A percentile compares a stretch with the other conserved stretches of the same genome.
Conservation (phyloP, 2,888 invertebrate genomes). For the Strigamia crassipes region DNA sequence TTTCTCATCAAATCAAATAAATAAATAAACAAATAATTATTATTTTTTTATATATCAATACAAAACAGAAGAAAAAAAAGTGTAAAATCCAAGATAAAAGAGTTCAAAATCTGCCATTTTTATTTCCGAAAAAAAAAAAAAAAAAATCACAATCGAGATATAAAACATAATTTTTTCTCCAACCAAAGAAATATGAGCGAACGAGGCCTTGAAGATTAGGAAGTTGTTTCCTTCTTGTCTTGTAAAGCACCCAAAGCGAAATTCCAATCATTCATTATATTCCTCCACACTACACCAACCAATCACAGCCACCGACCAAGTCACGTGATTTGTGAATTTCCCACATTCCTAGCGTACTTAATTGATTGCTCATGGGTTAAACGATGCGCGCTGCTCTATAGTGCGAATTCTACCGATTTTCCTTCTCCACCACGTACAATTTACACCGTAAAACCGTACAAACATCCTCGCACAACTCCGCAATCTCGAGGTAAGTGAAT, state of each 20-base stretch:
- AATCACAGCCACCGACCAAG: neutral
- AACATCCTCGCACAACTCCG: neutral
- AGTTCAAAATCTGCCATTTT: neutral
- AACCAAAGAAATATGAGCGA: neutral
- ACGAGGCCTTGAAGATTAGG: conserved; percentile 36
- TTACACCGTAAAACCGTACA: neutral
- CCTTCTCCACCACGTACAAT: neutral
- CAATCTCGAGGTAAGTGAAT: neutral
- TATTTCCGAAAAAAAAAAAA: neutral
- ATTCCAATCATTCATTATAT: conserved; percentile 44
- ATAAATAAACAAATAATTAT: neutral
- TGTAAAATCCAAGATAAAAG: neutral
- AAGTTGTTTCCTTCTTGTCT: conserved; percentile 42
- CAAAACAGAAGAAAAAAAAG: too few species aligned
- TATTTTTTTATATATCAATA: too few species aligned
- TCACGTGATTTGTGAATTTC: conserved; percentile 46
- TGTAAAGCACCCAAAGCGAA: conserved; percentile 37
- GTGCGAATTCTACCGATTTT: conserved; percentile 2
- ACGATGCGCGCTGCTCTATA: conserved; percentile 26
- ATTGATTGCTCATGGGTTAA: conserved; percentile 47
- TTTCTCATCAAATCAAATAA: too few species aligned
- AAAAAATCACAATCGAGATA: conserved; percentile 3
- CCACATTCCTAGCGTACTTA: conserved; percentile 47
- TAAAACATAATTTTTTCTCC: neutral
- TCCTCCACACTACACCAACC: conserved; percentile 24